phyloP scores from a whole-genome alignment of 2,797 vertebrate species.

The Xyrichtys novacula region DNA sequence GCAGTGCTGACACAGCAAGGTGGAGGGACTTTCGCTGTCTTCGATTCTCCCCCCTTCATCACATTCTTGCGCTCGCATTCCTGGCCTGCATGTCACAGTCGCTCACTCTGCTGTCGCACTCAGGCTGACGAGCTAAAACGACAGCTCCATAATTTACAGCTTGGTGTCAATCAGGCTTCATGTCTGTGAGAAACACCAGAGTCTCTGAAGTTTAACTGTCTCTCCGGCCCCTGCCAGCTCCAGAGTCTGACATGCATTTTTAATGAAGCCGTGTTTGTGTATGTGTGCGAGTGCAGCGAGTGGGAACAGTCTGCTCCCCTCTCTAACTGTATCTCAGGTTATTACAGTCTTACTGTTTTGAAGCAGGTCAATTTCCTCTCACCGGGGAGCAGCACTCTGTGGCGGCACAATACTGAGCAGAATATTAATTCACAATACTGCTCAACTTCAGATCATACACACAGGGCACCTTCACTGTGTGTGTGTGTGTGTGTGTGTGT shows the following conservation, averaged over 20 bases:
- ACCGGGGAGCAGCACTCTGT: conserved; percentile 44
- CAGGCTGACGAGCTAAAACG: conserved; percentile 37
- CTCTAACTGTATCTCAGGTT: conserved; percentile 48
- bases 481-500: conserved; percentile 10
- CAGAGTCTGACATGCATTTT: conserved; percentile 66
- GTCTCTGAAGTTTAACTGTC: conserved; percentile 51
- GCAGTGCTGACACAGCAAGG: conserved; percentile 73
- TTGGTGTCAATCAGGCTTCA: conserved; percentile 54
- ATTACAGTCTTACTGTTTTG: conserved; percentile 60
- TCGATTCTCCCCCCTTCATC: conserved; percentile 28
- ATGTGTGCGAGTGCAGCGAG: conserved; percentile 2
- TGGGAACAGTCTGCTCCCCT: conserved; percentile 42
- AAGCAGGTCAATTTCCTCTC: conserved; percentile 66
- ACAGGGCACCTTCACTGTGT: conserved; percentile 1
- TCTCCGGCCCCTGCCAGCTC: conserved; percentile 41
- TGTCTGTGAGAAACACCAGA: conserved; percentile 35
- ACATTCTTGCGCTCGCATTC: conserved; percentile 28
- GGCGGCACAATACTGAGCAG: conserved; percentile 51
- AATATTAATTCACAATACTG: conserved; percentile 61
- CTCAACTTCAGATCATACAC: conserved; percentile 17
- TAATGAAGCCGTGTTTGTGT: conserved; percentile 52
- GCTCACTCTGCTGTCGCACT: conserved; percentile 21
- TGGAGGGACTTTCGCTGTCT: conserved; percentile 45
- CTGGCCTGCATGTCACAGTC: conserved; percentile 27
- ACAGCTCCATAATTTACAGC: conserved; percentile 46